Conservation (phyloP, 2,888 invertebrate species). For the Hypomecis punctinalis region DNA sequence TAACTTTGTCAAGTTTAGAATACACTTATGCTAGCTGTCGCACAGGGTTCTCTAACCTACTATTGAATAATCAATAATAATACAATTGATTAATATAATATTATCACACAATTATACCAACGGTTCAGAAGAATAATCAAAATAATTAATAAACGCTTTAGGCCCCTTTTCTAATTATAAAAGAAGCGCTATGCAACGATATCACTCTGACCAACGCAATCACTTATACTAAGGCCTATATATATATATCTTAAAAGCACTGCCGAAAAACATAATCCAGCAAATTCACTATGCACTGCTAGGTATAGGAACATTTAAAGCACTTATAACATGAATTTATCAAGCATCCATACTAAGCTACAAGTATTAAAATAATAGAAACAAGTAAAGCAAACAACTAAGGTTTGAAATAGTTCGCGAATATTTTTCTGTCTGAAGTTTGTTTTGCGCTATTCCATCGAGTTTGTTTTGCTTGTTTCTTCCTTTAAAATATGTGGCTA, state of each 20-base stretch:
- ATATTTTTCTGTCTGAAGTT: background rate
- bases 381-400: conserved; percentile 16
- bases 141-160: background rate
- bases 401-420: background rate
- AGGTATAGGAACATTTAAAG: conserved; percentile 22
- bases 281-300: conserved; percentile 35
- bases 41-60: conserved; percentile 19
- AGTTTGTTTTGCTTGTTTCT: conserved; percentile 37
- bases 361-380: background rate
- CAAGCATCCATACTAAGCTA: conserved; percentile 16
- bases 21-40: conserved; percentile 21
- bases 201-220: conserved; percentile 25
- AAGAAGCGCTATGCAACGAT: background rate
- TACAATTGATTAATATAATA: conserved; percentile 9
- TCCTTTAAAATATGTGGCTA: conserved; percentile 32
- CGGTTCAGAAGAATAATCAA: background rate
- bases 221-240: conserved; percentile 28
- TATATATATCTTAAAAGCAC: conserved; percentile 16
- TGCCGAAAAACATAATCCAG: conserved; percentile 21
- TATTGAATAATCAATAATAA: conserved; percentile 1
- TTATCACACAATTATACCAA: background rate
- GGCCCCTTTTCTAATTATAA: background rate
- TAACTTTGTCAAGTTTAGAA: background rate
- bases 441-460: background rate
- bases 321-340: conserved; percentile 32